These are phyloP conservation scores for Leptestheria dahalacensis DNA, from an alignment of 1,140 invertebrate species.

Conservation along the genomic window DNA sequence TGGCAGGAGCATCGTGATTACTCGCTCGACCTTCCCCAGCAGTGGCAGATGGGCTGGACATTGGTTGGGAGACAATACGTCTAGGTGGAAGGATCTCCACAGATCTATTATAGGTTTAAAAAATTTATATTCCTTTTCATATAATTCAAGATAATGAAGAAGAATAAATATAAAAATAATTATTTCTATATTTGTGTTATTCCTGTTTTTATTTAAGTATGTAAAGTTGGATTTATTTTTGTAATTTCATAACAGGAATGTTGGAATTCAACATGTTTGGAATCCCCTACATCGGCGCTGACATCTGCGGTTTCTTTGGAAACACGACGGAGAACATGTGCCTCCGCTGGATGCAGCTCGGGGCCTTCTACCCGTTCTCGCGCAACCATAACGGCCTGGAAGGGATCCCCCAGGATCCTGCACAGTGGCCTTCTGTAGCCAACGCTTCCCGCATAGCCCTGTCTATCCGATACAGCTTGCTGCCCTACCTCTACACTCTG, in stretches of 20 bases:
- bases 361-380: constrained; percentile 32
- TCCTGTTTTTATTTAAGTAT: neutral
- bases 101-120: constrained; percentile 20
- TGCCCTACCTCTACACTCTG: constrained; percentile 34
- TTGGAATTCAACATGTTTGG: constrained; percentile 30
- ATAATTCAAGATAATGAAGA: neutral
- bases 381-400: constrained; percentile 30
- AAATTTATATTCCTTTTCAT: neutral
- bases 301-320: constrained; percentile 36
- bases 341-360: constrained; percentile 27
- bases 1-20: constrained; percentile 32
- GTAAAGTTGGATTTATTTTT: neutral
- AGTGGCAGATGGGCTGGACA: constrained; percentile 38
- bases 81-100: constrained; percentile 21
- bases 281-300: constrained; percentile 34
- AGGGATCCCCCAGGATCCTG: constrained; percentile 23
- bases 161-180: neutral
- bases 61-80: constrained; percentile 37
- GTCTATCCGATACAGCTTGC: constrained; percentile 28
- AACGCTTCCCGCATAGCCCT: constrained; percentile 24
- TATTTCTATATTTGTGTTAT: neutral
- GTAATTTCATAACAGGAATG: constrained; percentile 12
- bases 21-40: constrained; percentile 36
- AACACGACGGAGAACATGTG: constrained; percentile 28
- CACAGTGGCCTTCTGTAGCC: constrained; percentile 24